A percentile compares a stretch with the other conserved stretches of the same genome.
These are phyloP conservation scores for Syngnathus scovelli DNA, from an alignment of 2,113 vertebrate genomes.

Conservation along the genomic window DNA sequence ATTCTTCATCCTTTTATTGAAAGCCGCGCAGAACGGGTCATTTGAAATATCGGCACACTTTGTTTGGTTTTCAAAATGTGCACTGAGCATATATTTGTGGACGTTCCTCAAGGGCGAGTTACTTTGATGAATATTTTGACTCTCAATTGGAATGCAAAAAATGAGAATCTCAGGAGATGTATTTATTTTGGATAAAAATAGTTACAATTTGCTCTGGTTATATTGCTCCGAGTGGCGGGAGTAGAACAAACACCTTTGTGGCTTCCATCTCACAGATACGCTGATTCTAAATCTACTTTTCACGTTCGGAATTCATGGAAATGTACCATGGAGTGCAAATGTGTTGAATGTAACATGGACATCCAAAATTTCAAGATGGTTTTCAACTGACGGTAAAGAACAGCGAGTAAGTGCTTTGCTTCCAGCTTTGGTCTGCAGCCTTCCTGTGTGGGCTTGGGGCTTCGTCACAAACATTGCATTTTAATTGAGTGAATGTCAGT, in stretches of 20 bases:
- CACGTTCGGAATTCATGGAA: not conserved
- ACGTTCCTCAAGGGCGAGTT: slow-evolving; percentile 47
- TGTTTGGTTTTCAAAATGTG: slow-evolving; percentile 10
- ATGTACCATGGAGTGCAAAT: not conserved
- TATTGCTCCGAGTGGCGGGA: not conserved
- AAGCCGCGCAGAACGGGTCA: slow-evolving; percentile 7
- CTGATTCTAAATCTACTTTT: not conserved
- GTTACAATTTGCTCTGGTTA: not conserved
- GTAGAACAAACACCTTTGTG: not conserved
- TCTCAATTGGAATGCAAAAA: not conserved
- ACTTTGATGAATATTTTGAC: slow-evolving; percentile 10
- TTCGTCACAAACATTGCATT: not conserved
- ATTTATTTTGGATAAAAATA: not conserved
- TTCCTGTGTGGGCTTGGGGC: too few species aligned
- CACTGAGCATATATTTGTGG: slow-evolving; percentile 3
- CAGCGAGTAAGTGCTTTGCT: not conserved
- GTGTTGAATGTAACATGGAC: not conserved
- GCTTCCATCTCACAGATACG: not conserved
- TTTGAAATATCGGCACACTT: slow-evolving; percentile 28
- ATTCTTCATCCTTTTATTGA: not conserved
- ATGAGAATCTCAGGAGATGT: slow-evolving; percentile 10
- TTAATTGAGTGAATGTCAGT: not conserved
- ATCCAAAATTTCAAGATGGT: too few species aligned
- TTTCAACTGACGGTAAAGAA: too few species aligned
- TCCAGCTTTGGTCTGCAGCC: too few species aligned